A percentile compares a stretch with the other conserved stretches of the same genome.
phyloP scores from a whole-genome alignment of 2,113 vertebrate genomes.

The Caranx ignobilis region DNA sequence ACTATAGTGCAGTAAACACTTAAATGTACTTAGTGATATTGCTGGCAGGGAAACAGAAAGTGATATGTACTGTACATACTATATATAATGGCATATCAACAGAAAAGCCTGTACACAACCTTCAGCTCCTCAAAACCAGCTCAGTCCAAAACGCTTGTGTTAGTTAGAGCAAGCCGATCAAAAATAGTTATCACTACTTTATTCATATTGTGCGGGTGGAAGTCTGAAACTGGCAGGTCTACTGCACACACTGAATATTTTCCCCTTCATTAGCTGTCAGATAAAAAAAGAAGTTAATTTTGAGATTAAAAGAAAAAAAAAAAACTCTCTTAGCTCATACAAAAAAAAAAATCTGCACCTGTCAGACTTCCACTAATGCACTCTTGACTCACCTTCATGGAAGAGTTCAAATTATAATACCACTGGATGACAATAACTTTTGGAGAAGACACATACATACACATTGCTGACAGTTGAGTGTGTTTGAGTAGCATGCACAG shows the following conservation, averaged over 20 bases:
- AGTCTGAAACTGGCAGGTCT: constrained; percentile 55
- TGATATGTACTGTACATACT: too few relatives aligned
- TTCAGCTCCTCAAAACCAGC: constrained; percentile 45
- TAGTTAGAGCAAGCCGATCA: constrained; percentile 60
- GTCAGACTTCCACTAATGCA: constrained; percentile 56
- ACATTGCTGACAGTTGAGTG: neutral
- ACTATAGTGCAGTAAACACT: too few relatives aligned
- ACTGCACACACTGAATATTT: neutral
- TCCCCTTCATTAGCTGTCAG: neutral
- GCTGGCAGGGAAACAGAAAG: too few relatives aligned
- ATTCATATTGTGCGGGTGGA: neutral
- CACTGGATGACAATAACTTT: neutral
- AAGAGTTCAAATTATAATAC: neutral
- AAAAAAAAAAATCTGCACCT: constrained; percentile 13
- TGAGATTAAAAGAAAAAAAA: neutral
- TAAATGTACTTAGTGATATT: too few relatives aligned
- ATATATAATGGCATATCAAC: neutral
- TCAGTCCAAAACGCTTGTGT: constrained; percentile 30
- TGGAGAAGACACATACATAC: neutral
- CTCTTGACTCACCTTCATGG: constrained; percentile 30
- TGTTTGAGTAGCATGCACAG: constrained; percentile 42
- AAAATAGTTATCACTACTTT: neutral
- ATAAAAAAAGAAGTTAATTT: neutral
- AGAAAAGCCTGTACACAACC: constrained; percentile 50
- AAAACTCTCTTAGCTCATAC: neutral